phyloP scores from a whole-genome alignment of 2,113 vertebrate species.

The Grantiella picta region DNA sequence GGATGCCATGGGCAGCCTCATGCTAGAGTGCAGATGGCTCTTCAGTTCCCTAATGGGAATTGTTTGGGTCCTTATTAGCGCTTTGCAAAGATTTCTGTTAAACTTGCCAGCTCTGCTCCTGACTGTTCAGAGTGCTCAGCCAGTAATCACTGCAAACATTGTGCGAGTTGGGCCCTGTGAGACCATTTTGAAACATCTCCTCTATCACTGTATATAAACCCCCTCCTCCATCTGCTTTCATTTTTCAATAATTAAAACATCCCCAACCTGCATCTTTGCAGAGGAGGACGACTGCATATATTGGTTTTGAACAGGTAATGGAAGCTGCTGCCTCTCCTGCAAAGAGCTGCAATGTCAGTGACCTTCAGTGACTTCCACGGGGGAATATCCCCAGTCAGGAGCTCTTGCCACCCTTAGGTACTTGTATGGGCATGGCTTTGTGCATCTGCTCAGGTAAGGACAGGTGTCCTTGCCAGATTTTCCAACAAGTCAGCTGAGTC shows the following conservation, averaged over 20 bases:
- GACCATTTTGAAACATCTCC: not conserved
- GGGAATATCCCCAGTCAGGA: not conserved
- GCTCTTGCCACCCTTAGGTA: not conserved
- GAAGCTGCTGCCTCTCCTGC: not conserved
- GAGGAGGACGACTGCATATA: not conserved
- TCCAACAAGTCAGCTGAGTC: not conserved
- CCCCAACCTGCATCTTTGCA: not conserved
- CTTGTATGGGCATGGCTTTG: not conserved
- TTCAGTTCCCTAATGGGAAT: conserved; percentile 1
- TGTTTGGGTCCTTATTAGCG: not conserved
- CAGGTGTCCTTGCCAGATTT: not conserved
- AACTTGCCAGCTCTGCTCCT: not conserved
- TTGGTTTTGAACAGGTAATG: not conserved
- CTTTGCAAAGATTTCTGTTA: not conserved
- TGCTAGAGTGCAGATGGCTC: not conserved
- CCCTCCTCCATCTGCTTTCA: not conserved
- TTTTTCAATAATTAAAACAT: not conserved
- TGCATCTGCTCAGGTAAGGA: not conserved
- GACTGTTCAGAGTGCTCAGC: not conserved
- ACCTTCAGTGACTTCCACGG: not conserved
- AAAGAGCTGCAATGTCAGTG: not conserved
- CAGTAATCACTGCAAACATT: not conserved
- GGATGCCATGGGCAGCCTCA: conserved; percentile 18
- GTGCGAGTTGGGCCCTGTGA: fast-evolving
- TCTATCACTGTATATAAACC: not conserved